Evolutionary conservation across 2,888 invertebrate genomes (phyloP).

Genomic region (Digitonthophagus gazella): DNA sequence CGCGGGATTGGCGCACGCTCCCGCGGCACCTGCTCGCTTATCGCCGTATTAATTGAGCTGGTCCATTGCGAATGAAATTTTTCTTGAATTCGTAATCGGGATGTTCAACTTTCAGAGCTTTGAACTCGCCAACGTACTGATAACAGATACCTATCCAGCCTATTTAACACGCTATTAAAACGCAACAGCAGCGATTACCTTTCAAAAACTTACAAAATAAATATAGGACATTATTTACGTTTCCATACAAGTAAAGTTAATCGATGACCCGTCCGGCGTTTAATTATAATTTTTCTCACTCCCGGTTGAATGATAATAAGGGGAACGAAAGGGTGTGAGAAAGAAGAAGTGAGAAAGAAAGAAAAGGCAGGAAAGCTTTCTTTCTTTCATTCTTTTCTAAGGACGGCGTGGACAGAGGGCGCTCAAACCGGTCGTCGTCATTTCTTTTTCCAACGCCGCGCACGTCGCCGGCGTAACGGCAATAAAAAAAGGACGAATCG

Average conservation of each 20-base stretch:
- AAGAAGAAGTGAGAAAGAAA: not conserved
- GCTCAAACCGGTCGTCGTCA: conserved; percentile 1
- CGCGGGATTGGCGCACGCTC: not conserved
- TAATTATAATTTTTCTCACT: not conserved
- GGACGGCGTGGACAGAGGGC: not conserved
- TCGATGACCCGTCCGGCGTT: not conserved
- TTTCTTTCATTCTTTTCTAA: too few relatives aligned
- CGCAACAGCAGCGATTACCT: too few relatives aligned
- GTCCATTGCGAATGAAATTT: not conserved
- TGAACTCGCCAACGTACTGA: too few relatives aligned
- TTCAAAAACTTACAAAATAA: too few relatives aligned
- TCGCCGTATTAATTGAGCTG: not conserved
- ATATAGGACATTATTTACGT: not conserved
- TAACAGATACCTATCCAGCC: too few relatives aligned
- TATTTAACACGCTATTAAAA: too few relatives aligned
- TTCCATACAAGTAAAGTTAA: not conserved
- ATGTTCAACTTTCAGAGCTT: not conserved
- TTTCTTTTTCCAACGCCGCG: conserved; percentile 2
- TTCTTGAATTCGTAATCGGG: not conserved
- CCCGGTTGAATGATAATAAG: not conserved
- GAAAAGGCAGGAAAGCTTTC: too few relatives aligned
- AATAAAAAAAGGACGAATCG: conserved; percentile 11
- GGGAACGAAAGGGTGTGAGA: not conserved
- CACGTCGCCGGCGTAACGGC: conserved; percentile 11
- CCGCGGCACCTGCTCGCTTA: not conserved